These are phyloP conservation scores for Argyresthia albistria DNA, from an alignment of 2,888 invertebrate species.

Conservation along the genomic window DNA sequence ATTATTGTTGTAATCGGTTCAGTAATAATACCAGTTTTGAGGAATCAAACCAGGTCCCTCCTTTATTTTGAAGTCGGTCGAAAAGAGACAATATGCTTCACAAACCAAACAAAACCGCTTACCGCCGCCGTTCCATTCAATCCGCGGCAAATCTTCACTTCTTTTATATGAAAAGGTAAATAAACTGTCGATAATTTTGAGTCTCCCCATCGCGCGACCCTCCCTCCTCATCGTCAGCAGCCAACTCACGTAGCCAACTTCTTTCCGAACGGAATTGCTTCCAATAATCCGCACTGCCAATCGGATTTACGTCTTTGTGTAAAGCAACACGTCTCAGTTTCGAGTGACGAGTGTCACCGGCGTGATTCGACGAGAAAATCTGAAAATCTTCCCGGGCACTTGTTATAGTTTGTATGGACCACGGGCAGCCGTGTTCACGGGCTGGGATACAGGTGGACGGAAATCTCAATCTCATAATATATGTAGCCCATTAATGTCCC, in stretches of 20 bases:
- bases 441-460: neutral
- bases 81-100: too few relatives aligned
- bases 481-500: too few relatives aligned
- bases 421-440: slow-evolving; percentile 17
- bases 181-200: slow-evolving; percentile 39
- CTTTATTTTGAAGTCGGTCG: too few relatives aligned
- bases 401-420: slow-evolving; percentile 50
- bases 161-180: slow-evolving; percentile 35
- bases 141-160: slow-evolving; percentile 1
- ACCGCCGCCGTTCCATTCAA: neutral
- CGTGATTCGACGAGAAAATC: slow-evolving; percentile 53
- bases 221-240: slow-evolving; percentile 18
- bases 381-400: slow-evolving; percentile 42
- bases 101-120: neutral
- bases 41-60: too few relatives aligned
- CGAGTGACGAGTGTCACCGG: slow-evolving; percentile 26
- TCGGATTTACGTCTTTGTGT: slow-evolving; percentile 57
- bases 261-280: slow-evolving; percentile 67
- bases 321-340: slow-evolving; percentile 50
- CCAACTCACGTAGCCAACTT: slow-evolving; percentile 59
- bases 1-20: too few relatives aligned
- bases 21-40: too few relatives aligned
- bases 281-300: slow-evolving; percentile 47
- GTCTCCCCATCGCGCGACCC: slow-evolving; percentile 26
- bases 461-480: too few relatives aligned